Percentiles rank a stretch among this genome's conserved stretches.
Evolutionary conservation across 2,888 invertebrate species (phyloP).

Genomic region (Lepidonotus clava): DNA sequence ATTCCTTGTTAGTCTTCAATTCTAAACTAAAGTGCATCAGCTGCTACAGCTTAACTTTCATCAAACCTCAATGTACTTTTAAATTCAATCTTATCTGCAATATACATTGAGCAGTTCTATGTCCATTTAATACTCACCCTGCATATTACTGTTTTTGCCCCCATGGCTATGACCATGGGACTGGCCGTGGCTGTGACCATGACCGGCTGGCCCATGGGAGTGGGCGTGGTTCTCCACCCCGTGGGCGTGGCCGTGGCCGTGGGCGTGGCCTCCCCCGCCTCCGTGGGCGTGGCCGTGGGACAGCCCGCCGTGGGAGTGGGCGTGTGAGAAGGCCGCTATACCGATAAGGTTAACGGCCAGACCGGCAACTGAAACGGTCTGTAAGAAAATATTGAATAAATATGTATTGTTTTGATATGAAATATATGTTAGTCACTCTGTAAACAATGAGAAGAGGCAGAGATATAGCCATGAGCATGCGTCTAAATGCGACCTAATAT

Average conservation of each 20-base stretch:
- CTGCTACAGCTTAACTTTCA: neutral
- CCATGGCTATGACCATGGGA: neutral
- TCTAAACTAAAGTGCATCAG: neutral
- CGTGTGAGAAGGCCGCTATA: constrained; percentile 82
- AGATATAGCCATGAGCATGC: too few species aligned
- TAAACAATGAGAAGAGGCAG: too few species aligned
- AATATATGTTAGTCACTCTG: too few species aligned
- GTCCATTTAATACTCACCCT: constrained; percentile 81
- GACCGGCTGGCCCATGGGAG: constrained; percentile 68
- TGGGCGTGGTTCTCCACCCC: constrained; percentile 69
- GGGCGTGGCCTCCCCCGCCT: constrained; percentile 61
- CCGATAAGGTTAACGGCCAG: constrained; percentile 83
- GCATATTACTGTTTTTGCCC: constrained; percentile 82
- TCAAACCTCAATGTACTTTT: neutral
- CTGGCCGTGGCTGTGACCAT: constrained; percentile 57
- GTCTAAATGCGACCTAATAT: too few species aligned
- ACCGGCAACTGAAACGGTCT: constrained; percentile 83
- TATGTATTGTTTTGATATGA: neutral
- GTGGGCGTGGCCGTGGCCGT: constrained; percentile 78
- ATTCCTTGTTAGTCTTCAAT: neutral
- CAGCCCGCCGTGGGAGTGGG: constrained; percentile 76
- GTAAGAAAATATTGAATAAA: constrained; percentile 67
- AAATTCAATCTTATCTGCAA: neutral
- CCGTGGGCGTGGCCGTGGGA: constrained; percentile 75
- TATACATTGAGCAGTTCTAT: too few species aligned